Evolutionary conservation across 2,113 vertebrate species (phyloP).

Genomic region (Ancistrus triradiatus): DNA sequence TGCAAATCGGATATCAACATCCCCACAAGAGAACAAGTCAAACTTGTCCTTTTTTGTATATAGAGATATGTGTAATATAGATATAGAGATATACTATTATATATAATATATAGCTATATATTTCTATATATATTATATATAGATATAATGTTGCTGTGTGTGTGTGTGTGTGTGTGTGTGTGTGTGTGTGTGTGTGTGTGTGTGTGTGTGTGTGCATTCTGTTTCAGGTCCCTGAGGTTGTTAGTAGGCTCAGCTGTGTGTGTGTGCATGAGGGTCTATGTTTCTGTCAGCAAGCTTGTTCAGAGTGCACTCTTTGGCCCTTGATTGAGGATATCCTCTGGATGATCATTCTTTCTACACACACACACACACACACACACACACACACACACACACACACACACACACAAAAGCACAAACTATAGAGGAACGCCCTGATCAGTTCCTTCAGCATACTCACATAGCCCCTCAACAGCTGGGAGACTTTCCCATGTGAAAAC

Average conservation of each 20-base stretch:
- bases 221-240: slow-evolving; percentile 65
- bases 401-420: slow-evolving; percentile 15
- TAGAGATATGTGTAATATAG: no score
- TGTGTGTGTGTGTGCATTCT: slow-evolving; percentile 37
- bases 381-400: slow-evolving; percentile 29
- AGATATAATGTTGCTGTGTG: no score
- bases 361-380: slow-evolving; percentile 24
- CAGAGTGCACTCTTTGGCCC: slow-evolving; percentile 59
- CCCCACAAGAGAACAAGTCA: no score
- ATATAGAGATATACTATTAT: no score
- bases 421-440: slow-evolving; percentile 64
- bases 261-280: slow-evolving; percentile 53
- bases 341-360: slow-evolving; percentile 61
- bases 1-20: no score
- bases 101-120: no score
- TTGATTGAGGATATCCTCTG: slow-evolving; percentile 80
- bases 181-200: no score
- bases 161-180: no score
- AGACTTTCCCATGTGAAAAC: slow-evolving; percentile 66
- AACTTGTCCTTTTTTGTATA: no score
- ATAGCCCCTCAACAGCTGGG: slow-evolving; percentile 50
- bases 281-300: slow-evolving; percentile 78
- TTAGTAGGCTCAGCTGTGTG: slow-evolving; percentile 68
- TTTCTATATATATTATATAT: no score
- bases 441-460: slow-evolving; percentile 60